These are phyloP conservation scores for Pocillopora meandrina DNA, from an alignment of 92 coral and sea anemone species.

Conservation along the genomic window DNA sequence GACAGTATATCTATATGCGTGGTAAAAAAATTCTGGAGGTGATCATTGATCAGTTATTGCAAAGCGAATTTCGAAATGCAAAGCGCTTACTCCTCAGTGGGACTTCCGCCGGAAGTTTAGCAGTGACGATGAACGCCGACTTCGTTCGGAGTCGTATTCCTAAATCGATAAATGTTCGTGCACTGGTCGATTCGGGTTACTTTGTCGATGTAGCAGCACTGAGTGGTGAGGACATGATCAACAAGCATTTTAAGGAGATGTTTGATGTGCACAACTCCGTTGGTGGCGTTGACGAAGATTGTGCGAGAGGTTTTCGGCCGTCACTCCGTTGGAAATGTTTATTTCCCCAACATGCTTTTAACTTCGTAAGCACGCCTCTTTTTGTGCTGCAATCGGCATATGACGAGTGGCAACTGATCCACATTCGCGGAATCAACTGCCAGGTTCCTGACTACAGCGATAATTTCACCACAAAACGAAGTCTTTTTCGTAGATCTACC, in stretches of 20 bases:
- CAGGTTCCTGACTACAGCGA: conserved; percentile 81
- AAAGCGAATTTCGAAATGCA: conserved; percentile 71
- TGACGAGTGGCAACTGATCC: conserved; percentile 95
- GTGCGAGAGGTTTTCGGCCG: conserved; percentile 61
- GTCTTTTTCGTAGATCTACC: conserved; percentile 31
- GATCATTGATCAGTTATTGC: conserved; percentile 70
- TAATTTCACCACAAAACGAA: conserved; percentile 50
- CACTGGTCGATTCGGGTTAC: conserved; percentile 90
- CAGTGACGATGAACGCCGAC: conserved; percentile 92
- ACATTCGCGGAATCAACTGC: conserved; percentile 84
- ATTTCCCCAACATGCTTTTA: conserved; percentile 89
- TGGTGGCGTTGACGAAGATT: conserved; percentile 74
- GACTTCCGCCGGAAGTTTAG: conserved; percentile 93
- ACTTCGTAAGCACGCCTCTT: conserved; percentile 80
- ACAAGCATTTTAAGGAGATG: conserved; percentile 77
- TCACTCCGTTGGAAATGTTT: conserved; percentile 87
- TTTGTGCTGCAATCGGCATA: conserved; percentile 95
- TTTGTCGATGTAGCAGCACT: conserved; percentile 81
- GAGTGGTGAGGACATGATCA: conserved; percentile 70
- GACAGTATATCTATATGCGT: conserved; percentile 71
- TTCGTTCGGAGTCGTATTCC: conserved; percentile 81
- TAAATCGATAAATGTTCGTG: conserved; percentile 79
- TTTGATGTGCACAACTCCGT: conserved; percentile 81
- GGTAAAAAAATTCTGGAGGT: conserved; percentile 84
- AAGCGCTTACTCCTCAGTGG: conserved; percentile 80